These are phyloP conservation scores for Melipona beecheii DNA, from an alignment of 2,888 invertebrate genomes.

Conservation along the genomic window DNA sequence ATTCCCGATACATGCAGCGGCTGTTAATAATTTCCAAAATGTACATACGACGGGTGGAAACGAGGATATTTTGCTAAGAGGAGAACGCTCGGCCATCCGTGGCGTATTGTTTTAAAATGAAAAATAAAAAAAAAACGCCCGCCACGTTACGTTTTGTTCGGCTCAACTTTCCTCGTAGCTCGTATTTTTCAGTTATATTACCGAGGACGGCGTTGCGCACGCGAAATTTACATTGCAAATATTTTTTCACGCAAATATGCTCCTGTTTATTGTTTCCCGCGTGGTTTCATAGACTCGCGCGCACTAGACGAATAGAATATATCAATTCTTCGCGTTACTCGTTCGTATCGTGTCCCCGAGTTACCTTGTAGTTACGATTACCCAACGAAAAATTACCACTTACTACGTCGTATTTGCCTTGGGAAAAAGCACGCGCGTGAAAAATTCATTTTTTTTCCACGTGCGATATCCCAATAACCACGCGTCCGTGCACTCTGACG, in stretches of 20 bases:
- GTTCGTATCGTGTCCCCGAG: neutral
- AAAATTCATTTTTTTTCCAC: too few species aligned
- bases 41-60: too few species aligned
- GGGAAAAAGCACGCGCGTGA: neutral
- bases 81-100: neutral
- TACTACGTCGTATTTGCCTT: neutral
- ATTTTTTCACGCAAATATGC: slow-evolving; percentile 17
- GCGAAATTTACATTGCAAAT: slow-evolving; percentile 36
- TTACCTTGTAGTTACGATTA: slow-evolving; percentile 8
- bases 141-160: neutral
- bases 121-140: neutral
- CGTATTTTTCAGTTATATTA: slow-evolving; percentile 19
- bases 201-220: neutral
- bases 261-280: slow-evolving; percentile 19
- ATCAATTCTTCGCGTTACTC: slow-evolving; percentile 26
- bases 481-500: too few species aligned
- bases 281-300: neutral
- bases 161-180: slow-evolving; percentile 9
- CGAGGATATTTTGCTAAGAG: neutral
- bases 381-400: neutral
- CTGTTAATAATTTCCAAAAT: neutral
- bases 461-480: too few species aligned
- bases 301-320: slow-evolving; percentile 14
- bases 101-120: slow-evolving; percentile 10
- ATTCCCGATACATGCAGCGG: too few species aligned